These are phyloP conservation scores for Leptodactylus fallax DNA, from an alignment of 2,797 vertebrate species.

Conservation along the genomic window DNA sequence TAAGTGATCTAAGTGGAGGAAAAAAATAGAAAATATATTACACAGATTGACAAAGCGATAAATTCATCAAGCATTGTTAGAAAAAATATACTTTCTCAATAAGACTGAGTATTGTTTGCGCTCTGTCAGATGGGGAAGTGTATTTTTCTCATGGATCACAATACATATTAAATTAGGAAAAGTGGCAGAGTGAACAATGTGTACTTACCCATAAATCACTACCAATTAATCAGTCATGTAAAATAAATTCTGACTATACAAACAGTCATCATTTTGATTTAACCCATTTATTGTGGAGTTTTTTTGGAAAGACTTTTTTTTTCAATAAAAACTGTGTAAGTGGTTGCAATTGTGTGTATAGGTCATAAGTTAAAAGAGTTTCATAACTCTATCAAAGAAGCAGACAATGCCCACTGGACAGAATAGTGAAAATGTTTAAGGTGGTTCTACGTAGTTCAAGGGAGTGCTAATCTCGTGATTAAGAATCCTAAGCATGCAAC, in stretches of 20 bases:
- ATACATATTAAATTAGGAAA: slow-evolving; percentile 55
- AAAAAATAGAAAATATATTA: slow-evolving; percentile 38
- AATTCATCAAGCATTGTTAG: not conserved
- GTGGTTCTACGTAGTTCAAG: too few relatives aligned
- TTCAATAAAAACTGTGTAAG: not conserved
- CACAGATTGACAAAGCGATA: slow-evolving; percentile 26
- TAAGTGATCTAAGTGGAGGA: slow-evolving; percentile 81
- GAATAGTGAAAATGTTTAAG: not conserved
- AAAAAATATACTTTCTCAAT: not conserved
- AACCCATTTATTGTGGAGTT: not conserved
- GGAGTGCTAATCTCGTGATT: not conserved
- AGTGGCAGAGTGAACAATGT: slow-evolving; percentile 55
- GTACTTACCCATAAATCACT: slow-evolving; percentile 40
- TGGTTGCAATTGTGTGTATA: not conserved
- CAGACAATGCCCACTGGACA: not conserved
- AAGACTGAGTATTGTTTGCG: slow-evolving; percentile 44
- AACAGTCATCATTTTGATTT: slow-evolving; percentile 15
- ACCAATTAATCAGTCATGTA: not conserved
- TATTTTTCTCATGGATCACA: slow-evolving; percentile 58
- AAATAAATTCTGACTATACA: slow-evolving; percentile 36
- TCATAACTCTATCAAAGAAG: not conserved
- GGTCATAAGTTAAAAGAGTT: not conserved
- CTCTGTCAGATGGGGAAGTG: slow-evolving; percentile 16
- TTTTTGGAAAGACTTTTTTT: not conserved
- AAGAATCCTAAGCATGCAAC: not conserved